A percentile compares a stretch with the other conserved stretches of the same genome.
Evolutionary conservation across 2,797 vertebrate genomes (phyloP).

Genomic region (Muscicapa comitata): DNA sequence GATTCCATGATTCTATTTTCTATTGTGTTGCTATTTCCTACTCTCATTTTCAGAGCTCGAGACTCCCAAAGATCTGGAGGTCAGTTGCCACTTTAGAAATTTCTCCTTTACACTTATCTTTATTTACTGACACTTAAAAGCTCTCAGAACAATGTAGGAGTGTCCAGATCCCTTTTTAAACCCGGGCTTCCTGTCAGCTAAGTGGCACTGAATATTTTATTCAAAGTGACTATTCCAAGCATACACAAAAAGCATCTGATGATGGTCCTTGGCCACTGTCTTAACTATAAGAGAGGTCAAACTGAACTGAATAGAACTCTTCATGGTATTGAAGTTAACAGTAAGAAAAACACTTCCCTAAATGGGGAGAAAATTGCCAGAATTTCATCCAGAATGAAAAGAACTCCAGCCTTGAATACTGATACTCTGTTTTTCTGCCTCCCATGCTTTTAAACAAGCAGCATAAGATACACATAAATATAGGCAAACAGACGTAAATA

Average conservation of each 20-base stretch:
- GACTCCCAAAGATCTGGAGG: background rate
- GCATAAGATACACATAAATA: background rate
- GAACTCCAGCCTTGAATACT: background rate
- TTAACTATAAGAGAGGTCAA: background rate
- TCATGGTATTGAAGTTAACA: background rate
- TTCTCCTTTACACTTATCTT: background rate
- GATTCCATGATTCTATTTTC: background rate
- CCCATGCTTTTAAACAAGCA: background rate
- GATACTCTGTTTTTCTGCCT: background rate
- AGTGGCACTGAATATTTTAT: background rate
- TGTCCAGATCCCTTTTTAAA: background rate
- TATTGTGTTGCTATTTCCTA: background rate
- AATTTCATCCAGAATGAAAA: background rate
- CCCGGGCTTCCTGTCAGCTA: background rate
- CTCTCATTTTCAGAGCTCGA: background rate
- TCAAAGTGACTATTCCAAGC: background rate
- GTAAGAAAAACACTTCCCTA: background rate
- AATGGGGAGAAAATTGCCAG: background rate
- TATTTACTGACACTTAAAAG: background rate
- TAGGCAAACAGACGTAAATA: background rate
- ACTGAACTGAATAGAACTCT: background rate
- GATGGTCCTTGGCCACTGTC: background rate
- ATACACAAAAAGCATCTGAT: background rate
- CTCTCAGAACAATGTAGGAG: background rate
- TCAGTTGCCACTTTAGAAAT: background rate